Percentiles rank a stretch among this genome's conserved stretches.
These are phyloP conservation scores for Alviniconcha marisindica DNA, from an alignment of 1,140 invertebrate genomes.

Conservation along the genomic window DNA sequence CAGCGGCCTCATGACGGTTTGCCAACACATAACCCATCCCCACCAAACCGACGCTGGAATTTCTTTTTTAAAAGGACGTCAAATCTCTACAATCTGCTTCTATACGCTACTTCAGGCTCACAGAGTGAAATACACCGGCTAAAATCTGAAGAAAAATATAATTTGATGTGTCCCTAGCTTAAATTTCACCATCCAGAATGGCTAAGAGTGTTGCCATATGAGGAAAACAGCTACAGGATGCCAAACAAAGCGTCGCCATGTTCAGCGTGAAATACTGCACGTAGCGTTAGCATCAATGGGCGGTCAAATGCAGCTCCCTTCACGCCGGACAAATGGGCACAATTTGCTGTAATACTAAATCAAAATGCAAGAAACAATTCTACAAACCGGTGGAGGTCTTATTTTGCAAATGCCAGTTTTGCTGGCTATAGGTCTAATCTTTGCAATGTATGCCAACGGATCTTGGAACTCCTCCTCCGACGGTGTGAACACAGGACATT, in stretches of 20 bases:
- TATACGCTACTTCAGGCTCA: too few relatives aligned
- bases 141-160: neutral
- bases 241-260: constrained; percentile 73
- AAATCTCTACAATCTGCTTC: too few relatives aligned
- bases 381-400: constrained; percentile 85
- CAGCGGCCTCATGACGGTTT: too few relatives aligned
- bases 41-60: neutral
- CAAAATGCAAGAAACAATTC: constrained; percentile 1
- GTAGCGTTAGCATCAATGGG: constrained; percentile 43
- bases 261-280: constrained; percentile 63
- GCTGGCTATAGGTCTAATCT: constrained; percentile 88
- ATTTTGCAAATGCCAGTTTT: constrained; percentile 93
- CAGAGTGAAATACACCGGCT: neutral
- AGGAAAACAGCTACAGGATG: neutral
- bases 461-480: constrained; percentile 93
- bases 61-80: too few relatives aligned
- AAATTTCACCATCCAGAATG: neutral
- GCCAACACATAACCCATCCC: too few relatives aligned
- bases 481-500: constrained; percentile 91
- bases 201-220: constrained; percentile 35
- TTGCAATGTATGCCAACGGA: constrained; percentile 93
- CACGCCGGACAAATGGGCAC: neutral
- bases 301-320: neutral
- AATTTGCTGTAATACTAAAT: too few relatives aligned
- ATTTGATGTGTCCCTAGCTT: neutral